A percentile compares a stretch with the other conserved stretches of the same genome.
Conservation (phyloP, 2,113 vertebrate species). For the Ornithorhynchus anatinus region DNA sequence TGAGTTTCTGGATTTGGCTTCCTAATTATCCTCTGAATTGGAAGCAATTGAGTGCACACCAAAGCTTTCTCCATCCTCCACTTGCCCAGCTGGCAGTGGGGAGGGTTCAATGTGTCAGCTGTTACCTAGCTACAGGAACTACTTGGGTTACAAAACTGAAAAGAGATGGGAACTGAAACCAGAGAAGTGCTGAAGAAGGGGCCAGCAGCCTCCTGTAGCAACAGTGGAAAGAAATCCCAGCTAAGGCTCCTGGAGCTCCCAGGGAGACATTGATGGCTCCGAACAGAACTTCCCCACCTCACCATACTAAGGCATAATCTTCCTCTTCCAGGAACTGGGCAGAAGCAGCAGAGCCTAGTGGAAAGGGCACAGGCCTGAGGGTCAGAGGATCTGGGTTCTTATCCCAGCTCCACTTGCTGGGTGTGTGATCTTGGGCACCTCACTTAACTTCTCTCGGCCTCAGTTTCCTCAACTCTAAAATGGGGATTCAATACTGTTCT, state of each 20-base stretch:
- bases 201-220: background rate
- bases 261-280: constrained; percentile 31
- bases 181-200: constrained; percentile 47
- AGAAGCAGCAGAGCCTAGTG: too few species aligned
- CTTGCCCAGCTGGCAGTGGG: background rate
- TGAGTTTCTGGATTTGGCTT: too few species aligned
- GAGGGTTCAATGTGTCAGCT: constrained; percentile 32
- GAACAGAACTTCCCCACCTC: background rate
- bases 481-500: too few species aligned
- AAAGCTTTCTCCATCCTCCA: background rate
- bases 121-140: constrained; percentile 20
- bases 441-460: too few species aligned
- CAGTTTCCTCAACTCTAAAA: too few species aligned
- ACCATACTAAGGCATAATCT: background rate
- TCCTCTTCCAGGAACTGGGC: background rate
- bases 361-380: too few species aligned
- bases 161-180: constrained; percentile 59
- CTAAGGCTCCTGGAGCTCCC: background rate
- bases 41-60: background rate
- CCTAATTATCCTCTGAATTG: background rate
- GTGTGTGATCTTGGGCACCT: too few species aligned
- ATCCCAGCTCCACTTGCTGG: too few species aligned
- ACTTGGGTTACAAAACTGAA: constrained; percentile 57
- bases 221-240: constrained; percentile 2
- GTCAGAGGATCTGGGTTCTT: too few species aligned